phyloP scores from a whole-genome alignment of 2,113 vertebrate genomes.

The Epinephelus lanceolatus region DNA sequence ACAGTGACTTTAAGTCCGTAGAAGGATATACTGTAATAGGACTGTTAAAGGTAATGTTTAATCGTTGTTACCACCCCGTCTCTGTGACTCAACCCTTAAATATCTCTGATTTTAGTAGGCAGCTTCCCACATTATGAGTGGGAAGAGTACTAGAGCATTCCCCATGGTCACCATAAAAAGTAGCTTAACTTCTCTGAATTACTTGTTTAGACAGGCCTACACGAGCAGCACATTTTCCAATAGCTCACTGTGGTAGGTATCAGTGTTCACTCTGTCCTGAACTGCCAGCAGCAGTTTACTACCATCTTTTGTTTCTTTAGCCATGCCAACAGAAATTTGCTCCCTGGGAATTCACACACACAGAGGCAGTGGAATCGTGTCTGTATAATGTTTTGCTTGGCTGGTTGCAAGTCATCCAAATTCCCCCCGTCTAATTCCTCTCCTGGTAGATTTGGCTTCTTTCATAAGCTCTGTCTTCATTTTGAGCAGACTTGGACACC shows the following conservation, averaged over 20 bases:
- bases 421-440: conserved; percentile 50
- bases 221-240: conserved; percentile 33
- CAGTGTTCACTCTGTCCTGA: conserved; percentile 12
- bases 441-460: conserved; percentile 51
- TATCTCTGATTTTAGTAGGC: not conserved
- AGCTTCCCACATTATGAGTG: not conserved
- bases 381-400: conserved; percentile 49
- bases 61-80: not conserved
- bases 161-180: conserved; percentile 11
- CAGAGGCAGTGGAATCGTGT: conserved; percentile 5
- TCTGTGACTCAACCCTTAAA: conserved; percentile 1
- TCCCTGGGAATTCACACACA: conserved; percentile 42
- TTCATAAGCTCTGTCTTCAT: conserved; percentile 32
- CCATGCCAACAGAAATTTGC: conserved; percentile 57
- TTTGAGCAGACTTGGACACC: conserved; percentile 39
- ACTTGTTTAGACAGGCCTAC: conserved; percentile 27
- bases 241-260: conserved; percentile 15
- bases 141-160: conserved; percentile 1
- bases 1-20: not conserved
- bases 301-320: conserved; percentile 53
- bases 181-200: not conserved
- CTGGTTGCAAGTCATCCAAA: conserved; percentile 50
- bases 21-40: not conserved
- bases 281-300: conserved; percentile 38
- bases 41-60: not conserved